Evolutionary conservation across 2,113 vertebrate genomes (phyloP).

Genomic region (Melanerpes formicivorus): DNA sequence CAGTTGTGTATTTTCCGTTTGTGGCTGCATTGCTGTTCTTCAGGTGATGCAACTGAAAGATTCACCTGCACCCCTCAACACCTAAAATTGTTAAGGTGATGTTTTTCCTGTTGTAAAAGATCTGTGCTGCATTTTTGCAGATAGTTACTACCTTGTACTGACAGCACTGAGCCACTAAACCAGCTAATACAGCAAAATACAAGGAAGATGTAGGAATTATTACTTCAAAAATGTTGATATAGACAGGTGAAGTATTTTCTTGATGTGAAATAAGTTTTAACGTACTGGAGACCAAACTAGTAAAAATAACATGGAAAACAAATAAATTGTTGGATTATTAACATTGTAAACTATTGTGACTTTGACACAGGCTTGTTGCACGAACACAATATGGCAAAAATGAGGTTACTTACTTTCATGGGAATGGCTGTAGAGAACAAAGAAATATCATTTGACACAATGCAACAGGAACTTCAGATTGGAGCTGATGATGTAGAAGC

Average conservation of each 20-base stretch:
- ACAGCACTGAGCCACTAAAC: neutral
- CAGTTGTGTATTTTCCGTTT: neutral
- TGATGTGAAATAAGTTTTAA: neutral
- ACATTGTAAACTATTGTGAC: neutral
- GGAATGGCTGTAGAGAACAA: conserved; percentile 98
- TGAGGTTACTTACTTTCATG: conserved; percentile 98
- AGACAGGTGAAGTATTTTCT: neutral
- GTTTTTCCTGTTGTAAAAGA: neutral
- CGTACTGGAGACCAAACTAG: neutral
- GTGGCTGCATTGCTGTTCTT: neutral
- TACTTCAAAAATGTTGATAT: neutral
- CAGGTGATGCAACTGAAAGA: neutral
- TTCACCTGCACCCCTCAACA: neutral
- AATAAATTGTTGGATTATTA: neutral
- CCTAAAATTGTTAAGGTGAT: neutral
- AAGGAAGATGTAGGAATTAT: neutral
- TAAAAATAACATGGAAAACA: neutral
- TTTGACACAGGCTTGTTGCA: conserved; percentile 86
- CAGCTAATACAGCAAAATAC: neutral
- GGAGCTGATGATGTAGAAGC: conserved; percentile 95
- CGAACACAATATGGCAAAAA: conserved; percentile 97
- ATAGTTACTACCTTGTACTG: neutral
- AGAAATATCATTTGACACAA: conserved; percentile 95
- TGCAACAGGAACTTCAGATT: conserved; percentile 97
- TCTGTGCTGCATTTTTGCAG: neutral